Percentiles rank a stretch among this genome's conserved stretches.
phyloP scores from a whole-genome alignment of 2,888 invertebrate genomes.

The Zhuqinia jingwanae region DNA sequence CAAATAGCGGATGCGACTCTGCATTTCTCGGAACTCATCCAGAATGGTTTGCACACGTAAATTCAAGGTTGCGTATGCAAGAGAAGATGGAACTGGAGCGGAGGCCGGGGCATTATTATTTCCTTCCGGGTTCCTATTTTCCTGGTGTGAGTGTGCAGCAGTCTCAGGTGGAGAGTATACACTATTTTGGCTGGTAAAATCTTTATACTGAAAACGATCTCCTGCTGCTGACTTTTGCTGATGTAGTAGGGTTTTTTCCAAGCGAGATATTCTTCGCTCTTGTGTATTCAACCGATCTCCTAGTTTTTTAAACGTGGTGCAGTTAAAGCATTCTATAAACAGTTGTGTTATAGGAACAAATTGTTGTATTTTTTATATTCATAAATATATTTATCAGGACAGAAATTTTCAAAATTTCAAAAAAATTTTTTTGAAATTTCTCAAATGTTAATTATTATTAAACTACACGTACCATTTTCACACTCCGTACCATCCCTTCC shows the following conservation, averaged over 20 bases:
- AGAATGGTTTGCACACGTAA: slow-evolving; percentile 52
- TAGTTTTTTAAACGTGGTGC: slow-evolving; percentile 75
- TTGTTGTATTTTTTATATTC: too few relatives aligned
- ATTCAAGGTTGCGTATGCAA: not conserved
- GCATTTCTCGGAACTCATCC: slow-evolving; percentile 62
- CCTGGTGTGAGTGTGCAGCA: too few relatives aligned
- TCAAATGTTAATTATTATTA: too few relatives aligned
- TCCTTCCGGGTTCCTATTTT: too few relatives aligned
- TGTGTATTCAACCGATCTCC: slow-evolving; percentile 70
- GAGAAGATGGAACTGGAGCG: not conserved
- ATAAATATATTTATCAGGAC: too few relatives aligned
- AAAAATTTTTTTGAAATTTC: too few relatives aligned
- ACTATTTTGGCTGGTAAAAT: slow-evolving; percentile 51
- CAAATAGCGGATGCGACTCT: slow-evolving; percentile 55
- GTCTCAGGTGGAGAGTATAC: slow-evolving; percentile 19
- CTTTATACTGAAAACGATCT: slow-evolving; percentile 44
- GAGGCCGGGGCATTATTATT: too few relatives aligned
- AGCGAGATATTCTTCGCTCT: slow-evolving; percentile 47
- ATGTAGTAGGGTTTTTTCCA: slow-evolving; percentile 43
- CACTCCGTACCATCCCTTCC: slow-evolving; percentile 75
- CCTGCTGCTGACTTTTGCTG: not conserved
- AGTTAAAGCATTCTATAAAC: slow-evolving; percentile 79
- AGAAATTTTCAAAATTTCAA: too few relatives aligned
- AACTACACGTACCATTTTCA: slow-evolving; percentile 66
- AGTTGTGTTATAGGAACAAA: too few relatives aligned